A percentile compares a stretch with the other conserved stretches of the same genome.
phyloP scores from a whole-genome alignment of 2,797 vertebrate genomes.

The Sylvilagus floridanus region DNA sequence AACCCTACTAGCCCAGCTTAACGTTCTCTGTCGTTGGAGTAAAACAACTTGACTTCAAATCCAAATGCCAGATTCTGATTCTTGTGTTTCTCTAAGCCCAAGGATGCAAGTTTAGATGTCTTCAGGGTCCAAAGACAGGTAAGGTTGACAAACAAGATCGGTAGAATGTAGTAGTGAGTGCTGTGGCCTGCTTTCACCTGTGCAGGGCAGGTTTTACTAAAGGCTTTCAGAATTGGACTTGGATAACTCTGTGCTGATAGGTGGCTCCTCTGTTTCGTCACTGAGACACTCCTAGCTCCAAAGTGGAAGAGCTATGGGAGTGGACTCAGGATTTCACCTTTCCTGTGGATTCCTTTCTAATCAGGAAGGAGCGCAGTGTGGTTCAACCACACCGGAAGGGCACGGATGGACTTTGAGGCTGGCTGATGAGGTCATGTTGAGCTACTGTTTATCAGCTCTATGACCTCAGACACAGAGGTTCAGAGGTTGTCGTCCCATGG shows the following conservation, averaged over 20 bases:
- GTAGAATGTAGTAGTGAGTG: background rate
- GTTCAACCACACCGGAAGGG: too few species aligned
- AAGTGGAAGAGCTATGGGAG: accelerated
- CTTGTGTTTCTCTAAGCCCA: background rate
- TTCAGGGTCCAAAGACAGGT: too few species aligned
- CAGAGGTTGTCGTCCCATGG: background rate
- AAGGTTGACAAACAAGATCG: background rate
- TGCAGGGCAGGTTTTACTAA: background rate
- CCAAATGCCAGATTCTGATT: background rate
- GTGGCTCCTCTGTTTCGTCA: background rate
- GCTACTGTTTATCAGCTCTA: background rate
- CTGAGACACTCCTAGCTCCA: background rate
- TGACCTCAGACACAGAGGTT: background rate
- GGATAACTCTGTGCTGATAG: too few species aligned
- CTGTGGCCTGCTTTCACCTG: background rate
- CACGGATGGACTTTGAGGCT: background rate
- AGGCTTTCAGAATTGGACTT: background rate
- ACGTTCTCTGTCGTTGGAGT: too few species aligned
- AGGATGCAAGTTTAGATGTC: background rate
- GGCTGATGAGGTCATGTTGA: background rate
- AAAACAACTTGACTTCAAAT: background rate
- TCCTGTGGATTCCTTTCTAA: background rate
- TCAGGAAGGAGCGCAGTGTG: background rate
- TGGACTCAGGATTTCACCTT: background rate
- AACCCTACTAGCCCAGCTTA: background rate